phyloP scores from a whole-genome alignment of 2,113 vertebrate genomes.

The Odocoileus virginianus region DNA sequence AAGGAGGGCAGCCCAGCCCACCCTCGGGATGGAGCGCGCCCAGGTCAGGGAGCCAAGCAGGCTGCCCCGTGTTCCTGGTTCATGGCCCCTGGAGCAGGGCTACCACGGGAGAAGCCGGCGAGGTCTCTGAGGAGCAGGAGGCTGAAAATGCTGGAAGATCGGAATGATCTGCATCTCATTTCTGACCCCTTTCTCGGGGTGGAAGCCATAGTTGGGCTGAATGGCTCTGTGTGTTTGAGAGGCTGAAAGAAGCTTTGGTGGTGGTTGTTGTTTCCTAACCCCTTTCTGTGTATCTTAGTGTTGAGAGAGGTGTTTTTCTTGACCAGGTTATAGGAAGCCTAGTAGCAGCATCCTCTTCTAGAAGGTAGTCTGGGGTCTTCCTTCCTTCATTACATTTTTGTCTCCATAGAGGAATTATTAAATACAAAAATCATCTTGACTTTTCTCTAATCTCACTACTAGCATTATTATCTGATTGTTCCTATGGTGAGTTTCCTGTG shows the following conservation, averaged over 20 bases:
- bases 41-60: neutral
- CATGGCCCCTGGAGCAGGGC: neutral
- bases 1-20: neutral
- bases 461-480: neutral
- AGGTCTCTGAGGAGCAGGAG: neutral
- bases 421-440: neutral
- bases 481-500: neutral
- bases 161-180: fast-evolving
- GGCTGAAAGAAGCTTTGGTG: neutral
- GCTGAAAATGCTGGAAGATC: neutral
- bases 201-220: fast-evolving
- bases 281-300: fast-evolving
- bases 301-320: neutral
- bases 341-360: neutral
- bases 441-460: neutral
- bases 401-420: neutral
- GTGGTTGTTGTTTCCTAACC: neutral
- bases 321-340: neutral
- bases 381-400: neutral
- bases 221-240: neutral
- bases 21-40: neutral
- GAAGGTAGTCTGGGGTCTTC: neutral
- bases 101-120: neutral
- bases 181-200: neutral
- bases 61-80: fast-evolving